These are phyloP conservation scores for Hylyphantes graminicola DNA, from an alignment of 1,140 invertebrate species.

Conservation along the genomic window DNA sequence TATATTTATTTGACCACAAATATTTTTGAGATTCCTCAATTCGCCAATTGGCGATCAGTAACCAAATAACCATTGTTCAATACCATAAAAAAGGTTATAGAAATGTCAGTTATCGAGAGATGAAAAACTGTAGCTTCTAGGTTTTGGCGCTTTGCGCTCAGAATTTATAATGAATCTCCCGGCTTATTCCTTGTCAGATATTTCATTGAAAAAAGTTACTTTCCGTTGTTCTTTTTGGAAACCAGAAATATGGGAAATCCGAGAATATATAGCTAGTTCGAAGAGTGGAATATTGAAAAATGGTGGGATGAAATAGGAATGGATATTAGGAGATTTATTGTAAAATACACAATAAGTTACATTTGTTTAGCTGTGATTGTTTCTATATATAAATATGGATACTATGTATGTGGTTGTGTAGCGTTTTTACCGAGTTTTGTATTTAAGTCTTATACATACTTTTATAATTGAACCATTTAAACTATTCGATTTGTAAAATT, in stretches of 20 bases:
- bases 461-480: no score
- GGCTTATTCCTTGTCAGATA: conserved; percentile 19
- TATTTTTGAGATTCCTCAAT: not conserved
- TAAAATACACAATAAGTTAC: no score
- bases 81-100: conserved; percentile 39
- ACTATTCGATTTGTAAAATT: no score
- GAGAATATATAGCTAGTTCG: conserved; percentile 27
- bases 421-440: no score
- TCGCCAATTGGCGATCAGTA: conserved; percentile 27
- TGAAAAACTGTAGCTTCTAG: conserved; percentile 34
- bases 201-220: conserved; percentile 29
- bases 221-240: conserved; percentile 42
- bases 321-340: not conserved
- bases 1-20: no score
- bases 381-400: no score
- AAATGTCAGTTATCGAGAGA: conserved; percentile 39
- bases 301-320: conserved; percentile 14
- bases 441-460: no score
- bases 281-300: conserved; percentile 28
- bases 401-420: no score
- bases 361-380: no score
- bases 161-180: conserved; percentile 39
- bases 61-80: conserved; percentile 43
- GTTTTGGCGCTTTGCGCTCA: not conserved
- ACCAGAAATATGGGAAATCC: conserved; percentile 33